Conservation (phyloP, 2,797 vertebrate species). For the Micrastur ruficollis region DNA sequence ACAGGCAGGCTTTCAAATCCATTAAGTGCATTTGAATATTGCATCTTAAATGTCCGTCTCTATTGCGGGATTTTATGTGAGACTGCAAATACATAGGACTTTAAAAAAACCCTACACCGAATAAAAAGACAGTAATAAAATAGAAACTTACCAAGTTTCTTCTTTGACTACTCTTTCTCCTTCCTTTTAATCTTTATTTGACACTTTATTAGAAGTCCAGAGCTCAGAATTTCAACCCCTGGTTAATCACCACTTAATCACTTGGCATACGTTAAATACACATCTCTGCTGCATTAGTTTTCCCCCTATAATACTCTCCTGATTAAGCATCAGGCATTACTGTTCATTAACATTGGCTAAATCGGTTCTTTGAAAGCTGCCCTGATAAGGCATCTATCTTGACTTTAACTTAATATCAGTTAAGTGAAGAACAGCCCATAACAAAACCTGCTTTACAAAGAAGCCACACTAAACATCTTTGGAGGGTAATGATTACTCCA, state of each 20-base stretch:
- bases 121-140: background rate
- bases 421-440: background rate
- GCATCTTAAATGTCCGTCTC: background rate
- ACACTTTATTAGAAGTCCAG: conserved; percentile 32
- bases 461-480: background rate
- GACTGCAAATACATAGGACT: background rate
- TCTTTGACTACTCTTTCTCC: background rate
- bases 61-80: background rate
- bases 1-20: background rate
- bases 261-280: background rate
- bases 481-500: background rate
- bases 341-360: background rate
- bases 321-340: background rate
- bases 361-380: background rate
- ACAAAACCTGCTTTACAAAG: background rate
- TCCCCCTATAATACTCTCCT: background rate
- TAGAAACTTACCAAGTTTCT: background rate
- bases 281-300: background rate
- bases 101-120: background rate
- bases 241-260: conserved; percentile 46
- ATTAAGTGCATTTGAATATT: background rate
- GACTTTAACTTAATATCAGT: background rate
- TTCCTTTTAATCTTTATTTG: conserved; percentile 47
- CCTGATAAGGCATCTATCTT: background rate
- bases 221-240: conserved; percentile 15